These are phyloP conservation scores for Phalacrocorax aristotelis DNA, from an alignment of 2,113 vertebrate species.

Conservation along the genomic window DNA sequence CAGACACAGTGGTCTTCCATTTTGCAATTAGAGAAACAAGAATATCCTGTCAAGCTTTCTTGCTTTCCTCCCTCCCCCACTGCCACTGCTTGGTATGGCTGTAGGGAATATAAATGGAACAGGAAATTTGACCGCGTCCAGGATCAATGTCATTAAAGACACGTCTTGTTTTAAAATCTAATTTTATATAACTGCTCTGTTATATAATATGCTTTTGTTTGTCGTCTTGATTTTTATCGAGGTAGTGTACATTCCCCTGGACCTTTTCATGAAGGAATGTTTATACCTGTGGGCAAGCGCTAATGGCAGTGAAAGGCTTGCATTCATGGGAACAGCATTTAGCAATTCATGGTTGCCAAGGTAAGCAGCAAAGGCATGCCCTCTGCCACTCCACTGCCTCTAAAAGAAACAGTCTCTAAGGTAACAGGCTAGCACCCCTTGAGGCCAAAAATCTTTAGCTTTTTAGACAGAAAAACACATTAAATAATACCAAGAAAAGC, in stretches of 20 bases:
- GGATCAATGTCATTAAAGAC: slow-evolving; percentile 68
- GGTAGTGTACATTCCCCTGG: slow-evolving; percentile 71
- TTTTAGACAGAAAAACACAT: slow-evolving; percentile 64
- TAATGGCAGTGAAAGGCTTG: slow-evolving; percentile 78
- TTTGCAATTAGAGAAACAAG: slow-evolving; percentile 17
- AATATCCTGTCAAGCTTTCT: not conserved
- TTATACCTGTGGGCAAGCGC: slow-evolving; percentile 78
- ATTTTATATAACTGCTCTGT: slow-evolving; percentile 65
- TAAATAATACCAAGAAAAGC: slow-evolving; percentile 65
- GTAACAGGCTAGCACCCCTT: slow-evolving; percentile 74
- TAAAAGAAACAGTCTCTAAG: slow-evolving; percentile 77
- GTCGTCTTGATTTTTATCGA: slow-evolving; percentile 72
- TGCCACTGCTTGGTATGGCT: not conserved
- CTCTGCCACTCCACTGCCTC: slow-evolving; percentile 70
- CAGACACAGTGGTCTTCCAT: not conserved
- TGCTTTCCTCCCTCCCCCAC: not conserved
- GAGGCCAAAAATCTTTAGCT: slow-evolving; percentile 71
- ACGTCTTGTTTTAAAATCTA: slow-evolving; percentile 60
- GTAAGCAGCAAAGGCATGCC: slow-evolving; percentile 82
- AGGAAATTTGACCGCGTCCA: slow-evolving; percentile 61
- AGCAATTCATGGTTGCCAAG: slow-evolving; percentile 76
- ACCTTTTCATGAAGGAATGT: slow-evolving; percentile 75
- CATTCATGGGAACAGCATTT: slow-evolving; percentile 80
- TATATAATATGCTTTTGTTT: slow-evolving; percentile 75
- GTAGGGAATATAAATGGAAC: slow-evolving; percentile 33